Evolutionary conservation across 2,113 vertebrate species (phyloP), one percentile per base, ranked within the genome.

Genomic region (Chloroceryle aenea): DNA sequence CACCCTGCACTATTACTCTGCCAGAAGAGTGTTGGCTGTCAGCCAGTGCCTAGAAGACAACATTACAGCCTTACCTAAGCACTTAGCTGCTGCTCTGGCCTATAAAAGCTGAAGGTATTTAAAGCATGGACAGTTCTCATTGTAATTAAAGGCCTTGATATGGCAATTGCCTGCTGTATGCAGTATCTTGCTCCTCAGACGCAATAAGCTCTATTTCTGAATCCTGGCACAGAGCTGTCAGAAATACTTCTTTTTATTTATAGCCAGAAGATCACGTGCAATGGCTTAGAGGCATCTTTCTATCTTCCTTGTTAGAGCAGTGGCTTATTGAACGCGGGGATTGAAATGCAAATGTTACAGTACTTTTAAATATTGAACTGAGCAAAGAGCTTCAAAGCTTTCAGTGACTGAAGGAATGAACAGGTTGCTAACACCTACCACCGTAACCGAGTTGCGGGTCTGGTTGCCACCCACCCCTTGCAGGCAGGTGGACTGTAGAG

Each of bases 71-170:
- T 96, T 97, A 83, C 85, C 85, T 96, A 92, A 95, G 86, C 56
- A 85, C 83, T n/a, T 61, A 97, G 80, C 94, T 94, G 74, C 75
- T 89, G 6, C 26, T 90, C 75, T 89, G 61, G 87, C 92, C 93
- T 67, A 61, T 89, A 96, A 81, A 89, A 93, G 90, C 82, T 75
- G 86, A 93, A 25, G 80, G 36, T 90, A 92, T 91, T 97, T 97
- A 96, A 95, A 85, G 78, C 78, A 95, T 82, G 92, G 88, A 89
- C 71, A 90, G 83, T 67, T 81, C 56, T 87, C 27, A 81, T 86
- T 87, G 95, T 92, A 97, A 97, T 98, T 94, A 96, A 94, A 97
- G 77, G 14, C 79, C 93, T 88, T 87, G 66, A 85, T 85, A 32
- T 88, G 75, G 61, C 94, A 93, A 76, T 82, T 92, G 61, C 18